Evolutionary conservation across 2,888 invertebrate species (phyloP), one percentile per base, ranked within the genome.

Genomic region (Eristalinus aeneus): DNA sequence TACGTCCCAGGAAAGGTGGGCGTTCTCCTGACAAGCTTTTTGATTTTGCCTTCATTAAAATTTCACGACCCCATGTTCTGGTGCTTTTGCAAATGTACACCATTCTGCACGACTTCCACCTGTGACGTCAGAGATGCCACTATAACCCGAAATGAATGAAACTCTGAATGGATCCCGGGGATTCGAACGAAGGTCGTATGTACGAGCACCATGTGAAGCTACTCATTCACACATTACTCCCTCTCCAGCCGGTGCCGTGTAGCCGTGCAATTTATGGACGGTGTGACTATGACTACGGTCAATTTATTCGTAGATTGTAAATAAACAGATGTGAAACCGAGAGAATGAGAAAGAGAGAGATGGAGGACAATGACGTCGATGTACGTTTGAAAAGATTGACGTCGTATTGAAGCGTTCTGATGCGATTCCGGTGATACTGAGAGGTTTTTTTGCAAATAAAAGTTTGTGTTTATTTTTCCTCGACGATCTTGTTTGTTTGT

Each of bases 11-110:
- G 39, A 39, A 23, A 4, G 12, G 56, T 22, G 22, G 56, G 12
- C 56, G 58, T 75, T 39, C 58, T 46, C 16, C 39, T 60, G 63
- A 23, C 54, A 56, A 65, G 61, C 78, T 84, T 74, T 46, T 78
- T 78, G 74, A 79, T 74, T 69, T 78, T 22, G 53, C 65, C 60
- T 75, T 84, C 75, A 84, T 84, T 79, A 84, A 79, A 75, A 67
- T 63, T 84, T 34, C 75, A 84, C 75, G 46, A 32, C 39, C 58
- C 16, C 34, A 23, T 34, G 34, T 68, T 23, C 23, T 61, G 16
- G 39, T 12, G 12, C 4, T 12, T n/a, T 16, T 46, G 46, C 46
- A 46, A 46, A 46, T 46, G 46, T 46, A 46, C 46, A 8, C 46
- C 46, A 16, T 46, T 16, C 16, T 46, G 8, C 56, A 10, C 23